Percentiles rank a stretch among this genome's conserved stretches.
These are phyloP conservation scores for Rhamnusium bicolor DNA, from an alignment of 2,888 invertebrate genomes.

Conservation along the genomic window DNA sequence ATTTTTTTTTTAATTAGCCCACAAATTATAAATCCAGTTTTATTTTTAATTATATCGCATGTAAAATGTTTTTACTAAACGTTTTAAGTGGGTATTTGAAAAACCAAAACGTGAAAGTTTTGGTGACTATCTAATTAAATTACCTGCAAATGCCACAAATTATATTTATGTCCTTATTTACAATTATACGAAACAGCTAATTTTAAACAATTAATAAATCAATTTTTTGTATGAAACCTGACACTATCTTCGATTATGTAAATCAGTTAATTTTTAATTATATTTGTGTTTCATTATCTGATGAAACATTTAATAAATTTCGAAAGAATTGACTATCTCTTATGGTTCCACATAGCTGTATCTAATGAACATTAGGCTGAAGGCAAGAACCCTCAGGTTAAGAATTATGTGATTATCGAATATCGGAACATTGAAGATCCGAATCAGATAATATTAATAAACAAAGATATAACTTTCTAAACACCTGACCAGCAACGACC, in stretches of 20 bases:
- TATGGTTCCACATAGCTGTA: conserved; percentile 43
- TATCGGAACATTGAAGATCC: conserved; percentile 25
- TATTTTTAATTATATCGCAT: too few species aligned
- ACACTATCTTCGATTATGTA: conserved; percentile 45
- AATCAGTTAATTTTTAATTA: conserved; percentile 50
- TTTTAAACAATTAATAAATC: conserved; percentile 24
- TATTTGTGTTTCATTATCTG: conserved; percentile 46
- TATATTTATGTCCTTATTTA: conserved; percentile 5
- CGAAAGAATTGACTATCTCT: conserved; percentile 40
- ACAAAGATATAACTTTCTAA: conserved; percentile 33
- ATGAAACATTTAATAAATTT: conserved; percentile 45
- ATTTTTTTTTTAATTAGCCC: too few species aligned
- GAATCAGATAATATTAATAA: conserved; percentile 31
- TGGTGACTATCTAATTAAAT: background rate
- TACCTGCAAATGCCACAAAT: background rate
- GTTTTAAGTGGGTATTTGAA: too few species aligned
- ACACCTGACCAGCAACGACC: conserved; percentile 19
- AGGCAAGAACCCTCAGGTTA: conserved; percentile 13
- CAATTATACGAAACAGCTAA: background rate
- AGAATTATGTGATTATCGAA: conserved; percentile 29
- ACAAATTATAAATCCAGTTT: too few species aligned
- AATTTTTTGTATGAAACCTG: conserved; percentile 23
- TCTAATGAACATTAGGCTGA: conserved; percentile 35
- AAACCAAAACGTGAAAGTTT: background rate
- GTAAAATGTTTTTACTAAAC: too few species aligned